Evolutionary conservation across 2,113 vertebrate species (phyloP).

Genomic region (Macrotus californicus): DNA sequence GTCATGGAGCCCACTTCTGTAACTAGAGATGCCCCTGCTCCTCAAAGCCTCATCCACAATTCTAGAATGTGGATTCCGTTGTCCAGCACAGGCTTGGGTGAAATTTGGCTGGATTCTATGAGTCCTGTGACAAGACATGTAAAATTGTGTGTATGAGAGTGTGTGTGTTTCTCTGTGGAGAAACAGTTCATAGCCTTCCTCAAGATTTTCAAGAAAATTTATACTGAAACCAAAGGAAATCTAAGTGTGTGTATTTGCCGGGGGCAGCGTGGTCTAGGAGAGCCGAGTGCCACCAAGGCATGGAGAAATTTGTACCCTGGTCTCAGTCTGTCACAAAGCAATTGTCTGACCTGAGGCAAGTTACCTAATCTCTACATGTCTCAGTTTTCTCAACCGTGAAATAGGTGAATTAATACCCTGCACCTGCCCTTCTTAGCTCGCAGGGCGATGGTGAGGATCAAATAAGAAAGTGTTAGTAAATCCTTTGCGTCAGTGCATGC

Average conservation of each 20-base stretch:
- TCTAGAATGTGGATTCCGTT: background rate
- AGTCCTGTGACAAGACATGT: background rate
- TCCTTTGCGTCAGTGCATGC: background rate
- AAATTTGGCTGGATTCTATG: background rate
- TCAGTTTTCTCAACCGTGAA: slow-evolving; percentile 51
- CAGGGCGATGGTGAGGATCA: background rate
- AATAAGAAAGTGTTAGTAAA: slow-evolving; percentile 28
- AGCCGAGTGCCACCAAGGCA: background rate
- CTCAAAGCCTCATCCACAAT: background rate
- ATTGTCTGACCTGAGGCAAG: slow-evolving; percentile 22
- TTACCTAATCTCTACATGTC: slow-evolving; percentile 37
- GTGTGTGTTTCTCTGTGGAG: background rate
- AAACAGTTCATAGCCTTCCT: background rate
- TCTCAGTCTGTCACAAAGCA: background rate
- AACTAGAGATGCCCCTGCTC: background rate
- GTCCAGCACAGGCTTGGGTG: background rate
- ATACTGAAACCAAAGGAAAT: background rate
- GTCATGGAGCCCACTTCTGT: background rate
- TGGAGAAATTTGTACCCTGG: background rate
- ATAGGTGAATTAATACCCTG: slow-evolving; percentile 17
- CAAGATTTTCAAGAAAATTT: background rate
- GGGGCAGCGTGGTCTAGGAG: background rate
- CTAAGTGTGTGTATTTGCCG: background rate
- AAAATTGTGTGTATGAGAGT: background rate
- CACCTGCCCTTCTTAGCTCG: slow-evolving; percentile 26